These are phyloP conservation scores for Cirrhinus mrigala DNA, from an alignment of 2,797 vertebrate species.

Conservation along the genomic window DNA sequence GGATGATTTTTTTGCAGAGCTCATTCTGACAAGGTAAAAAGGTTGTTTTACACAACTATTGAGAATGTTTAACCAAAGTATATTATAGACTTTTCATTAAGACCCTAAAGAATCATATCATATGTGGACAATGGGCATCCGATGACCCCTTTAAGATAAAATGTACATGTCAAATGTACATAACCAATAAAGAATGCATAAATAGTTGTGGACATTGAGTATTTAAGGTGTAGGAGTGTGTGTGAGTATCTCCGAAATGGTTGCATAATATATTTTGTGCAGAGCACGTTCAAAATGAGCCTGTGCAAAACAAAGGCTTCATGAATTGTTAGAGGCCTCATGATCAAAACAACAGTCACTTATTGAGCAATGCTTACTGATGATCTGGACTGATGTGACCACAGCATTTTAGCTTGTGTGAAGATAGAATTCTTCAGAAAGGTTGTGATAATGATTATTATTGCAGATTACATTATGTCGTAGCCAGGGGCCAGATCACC, in stretches of 20 bases:
- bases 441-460: not conserved
- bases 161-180: not conserved
- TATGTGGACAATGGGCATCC: too few species aligned
- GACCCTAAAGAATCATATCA: too few species aligned
- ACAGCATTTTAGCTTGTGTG: not conserved
- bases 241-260: not conserved
- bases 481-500: not conserved
- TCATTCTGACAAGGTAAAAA: too few species aligned
- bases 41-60: too few species aligned
- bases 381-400: not conserved
- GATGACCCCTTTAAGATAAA: too few species aligned
- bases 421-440: not conserved
- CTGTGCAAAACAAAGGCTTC: slow-evolving; percentile 31
- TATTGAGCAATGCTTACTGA: not conserved
- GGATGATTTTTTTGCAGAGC: too few species aligned
- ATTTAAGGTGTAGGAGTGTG: slow-evolving; percentile 21
- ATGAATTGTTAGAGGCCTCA: slow-evolving; percentile 2
- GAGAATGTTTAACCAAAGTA: too few species aligned
- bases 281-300: slow-evolving; percentile 25
- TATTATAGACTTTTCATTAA: too few species aligned
- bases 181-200: not conserved
- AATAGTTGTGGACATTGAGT: not conserved
- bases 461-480: not conserved
- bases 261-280: slow-evolving; percentile 30
- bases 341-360: slow-evolving; percentile 10